A percentile compares a stretch with the other conserved stretches of the same genome.
phyloP scores from a whole-genome alignment of 2,797 vertebrate genomes.

The Echiichthys vipera region DNA sequence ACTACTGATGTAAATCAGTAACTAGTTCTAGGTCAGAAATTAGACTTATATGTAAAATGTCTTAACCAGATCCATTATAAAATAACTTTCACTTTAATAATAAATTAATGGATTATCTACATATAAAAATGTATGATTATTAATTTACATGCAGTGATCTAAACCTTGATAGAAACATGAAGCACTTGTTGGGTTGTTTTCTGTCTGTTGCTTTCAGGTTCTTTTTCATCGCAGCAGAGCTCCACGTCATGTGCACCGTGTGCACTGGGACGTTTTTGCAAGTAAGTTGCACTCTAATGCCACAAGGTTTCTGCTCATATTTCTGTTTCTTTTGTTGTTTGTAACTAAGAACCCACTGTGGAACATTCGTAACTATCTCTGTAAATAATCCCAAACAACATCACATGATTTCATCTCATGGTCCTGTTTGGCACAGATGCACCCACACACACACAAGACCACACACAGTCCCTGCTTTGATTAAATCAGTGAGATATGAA shows the following conservation, averaged over 20 bases:
- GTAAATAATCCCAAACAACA: slow-evolving; percentile 51
- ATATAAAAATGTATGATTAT: not conserved
- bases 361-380: slow-evolving; percentile 20
- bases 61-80: not conserved
- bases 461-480: slow-evolving; percentile 33
- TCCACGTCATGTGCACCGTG: slow-evolving; percentile 86
- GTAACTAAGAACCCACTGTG: slow-evolving; percentile 10
- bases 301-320: not conserved
- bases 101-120: not conserved
- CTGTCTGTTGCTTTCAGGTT: slow-evolving; percentile 79
- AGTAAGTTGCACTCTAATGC: slow-evolving; percentile 78
- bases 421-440: slow-evolving; percentile 33
- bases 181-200: slow-evolving; percentile 16
- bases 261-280: slow-evolving; percentile 87
- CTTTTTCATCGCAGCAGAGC: slow-evolving; percentile 83
- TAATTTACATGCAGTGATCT: not conserved
- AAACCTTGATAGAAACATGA: not conserved
- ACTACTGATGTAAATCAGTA: slow-evolving; percentile 9
- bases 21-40: not conserved
- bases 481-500: slow-evolving; percentile 17
- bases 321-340: slow-evolving; percentile 20
- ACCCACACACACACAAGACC: slow-evolving; percentile 9
- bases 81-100: not conserved
- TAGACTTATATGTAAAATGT: slow-evolving; percentile 1
- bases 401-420: slow-evolving; percentile 75